These are phyloP conservation scores for Sitta europaea DNA, from an alignment of 2,113 vertebrate genomes.

Conservation along the genomic window DNA sequence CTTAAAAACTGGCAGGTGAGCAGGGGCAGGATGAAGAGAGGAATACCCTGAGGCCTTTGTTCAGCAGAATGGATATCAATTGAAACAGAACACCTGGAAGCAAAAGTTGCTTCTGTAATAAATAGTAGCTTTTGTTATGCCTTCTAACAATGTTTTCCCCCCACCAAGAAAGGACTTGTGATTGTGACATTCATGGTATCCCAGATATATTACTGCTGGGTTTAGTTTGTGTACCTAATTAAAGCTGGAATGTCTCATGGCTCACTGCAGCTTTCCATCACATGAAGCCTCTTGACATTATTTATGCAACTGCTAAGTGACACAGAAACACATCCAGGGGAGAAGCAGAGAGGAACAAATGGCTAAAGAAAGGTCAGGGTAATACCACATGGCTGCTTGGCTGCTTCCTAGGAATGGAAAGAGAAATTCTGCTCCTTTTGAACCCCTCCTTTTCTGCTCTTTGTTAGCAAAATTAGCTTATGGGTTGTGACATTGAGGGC, in stretches of 20 bases:
- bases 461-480: neutral
- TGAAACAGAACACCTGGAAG: neutral
- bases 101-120: neutral
- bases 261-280: conserved; percentile 8
- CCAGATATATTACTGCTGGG: neutral
- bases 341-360: conserved; percentile 29
- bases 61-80: neutral
- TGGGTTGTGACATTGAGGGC: neutral
- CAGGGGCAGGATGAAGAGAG: neutral
- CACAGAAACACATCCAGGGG: conserved; percentile 1
- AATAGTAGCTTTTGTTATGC: neutral
- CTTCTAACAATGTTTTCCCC: neutral
- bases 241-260: conserved; percentile 1
- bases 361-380: conserved; percentile 1
- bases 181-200: neutral
- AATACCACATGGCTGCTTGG: neutral
- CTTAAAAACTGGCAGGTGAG: neutral
- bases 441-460: neutral
- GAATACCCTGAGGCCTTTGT: neutral
- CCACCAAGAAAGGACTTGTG: neutral
- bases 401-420: neutral
- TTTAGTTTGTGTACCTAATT: conserved; percentile 26
- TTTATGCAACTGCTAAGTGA: conserved; percentile 38
- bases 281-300: conserved; percentile 11
- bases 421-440: neutral